Evolutionary conservation across 2,888 invertebrate species (phyloP).

Genomic region (Pandemis corylana): DNA sequence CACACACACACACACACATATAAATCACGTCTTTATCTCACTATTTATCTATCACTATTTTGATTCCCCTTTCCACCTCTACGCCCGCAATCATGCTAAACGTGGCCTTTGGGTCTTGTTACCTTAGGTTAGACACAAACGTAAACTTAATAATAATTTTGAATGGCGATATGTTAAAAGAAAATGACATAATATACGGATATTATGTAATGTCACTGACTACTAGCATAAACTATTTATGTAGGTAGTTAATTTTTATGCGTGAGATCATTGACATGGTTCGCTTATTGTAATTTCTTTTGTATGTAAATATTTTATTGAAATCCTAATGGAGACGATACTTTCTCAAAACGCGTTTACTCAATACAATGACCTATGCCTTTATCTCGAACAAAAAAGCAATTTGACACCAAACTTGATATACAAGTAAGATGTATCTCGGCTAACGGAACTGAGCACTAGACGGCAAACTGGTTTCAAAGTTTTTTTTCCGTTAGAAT

Average conservation of each 20-base stretch:
- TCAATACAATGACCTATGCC: not conserved
- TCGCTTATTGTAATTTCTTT: conserved; percentile 1
- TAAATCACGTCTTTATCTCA: no score
- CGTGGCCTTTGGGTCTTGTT: no score
- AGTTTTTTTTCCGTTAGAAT: not conserved
- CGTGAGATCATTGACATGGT: not conserved
- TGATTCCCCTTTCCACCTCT: no score
- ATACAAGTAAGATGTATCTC: not conserved
- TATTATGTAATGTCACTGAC: not conserved
- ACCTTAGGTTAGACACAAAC: no score
- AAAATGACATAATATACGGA: no score
- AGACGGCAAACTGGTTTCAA: not conserved
- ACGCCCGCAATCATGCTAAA: no score
- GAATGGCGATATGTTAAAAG: no score
- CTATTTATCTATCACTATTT: no score
- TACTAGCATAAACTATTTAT: not conserved
- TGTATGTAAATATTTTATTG: conserved; percentile 26
- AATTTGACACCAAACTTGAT: not conserved
- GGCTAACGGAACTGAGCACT: not conserved
- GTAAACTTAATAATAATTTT: no score
- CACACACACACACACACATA: no score
- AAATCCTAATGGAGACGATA: not conserved
- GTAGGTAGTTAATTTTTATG: no score
- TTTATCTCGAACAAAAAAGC: not conserved
- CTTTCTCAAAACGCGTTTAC: not conserved